These are phyloP conservation scores for Anser brachyrhynchus DNA, from an alignment of 2,113 vertebrate species.

Conservation along the genomic window DNA sequence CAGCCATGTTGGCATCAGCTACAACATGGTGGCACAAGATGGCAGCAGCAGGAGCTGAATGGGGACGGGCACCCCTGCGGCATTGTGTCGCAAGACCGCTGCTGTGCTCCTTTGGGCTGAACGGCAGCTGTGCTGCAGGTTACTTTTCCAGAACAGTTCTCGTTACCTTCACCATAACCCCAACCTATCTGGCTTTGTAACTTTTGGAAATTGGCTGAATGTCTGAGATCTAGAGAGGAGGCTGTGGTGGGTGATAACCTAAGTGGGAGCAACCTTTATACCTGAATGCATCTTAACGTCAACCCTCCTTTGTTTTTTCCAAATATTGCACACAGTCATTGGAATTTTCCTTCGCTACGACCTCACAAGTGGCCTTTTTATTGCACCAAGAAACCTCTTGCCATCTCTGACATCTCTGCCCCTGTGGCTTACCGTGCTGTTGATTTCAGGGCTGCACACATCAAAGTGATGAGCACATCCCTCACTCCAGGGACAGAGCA, in stretches of 20 bases:
- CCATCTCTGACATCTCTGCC: slow-evolving; percentile 42
- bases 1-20: neutral
- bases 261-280: neutral
- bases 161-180: neutral
- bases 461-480: slow-evolving; percentile 34
- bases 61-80: accelerated
- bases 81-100: accelerated
- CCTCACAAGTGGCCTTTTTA: slow-evolving; percentile 33
- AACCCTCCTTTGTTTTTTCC: slow-evolving; percentile 6
- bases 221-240: neutral
- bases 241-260: neutral
- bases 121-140: accelerated
- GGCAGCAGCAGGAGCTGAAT: accelerated
- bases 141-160: neutral
- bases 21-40: neutral
- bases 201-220: neutral
- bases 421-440: neutral
- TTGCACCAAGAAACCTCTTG: slow-evolving; percentile 54
- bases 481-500: slow-evolving; percentile 37
- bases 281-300: neutral
- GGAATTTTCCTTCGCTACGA: slow-evolving; percentile 56
- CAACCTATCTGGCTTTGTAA: neutral
- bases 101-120: accelerated
- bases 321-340: neutral
- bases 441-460: slow-evolving; percentile 30